Conservation (phyloP, 2,113 vertebrate genomes). For the Pseudorectes ferrugineus region DNA sequence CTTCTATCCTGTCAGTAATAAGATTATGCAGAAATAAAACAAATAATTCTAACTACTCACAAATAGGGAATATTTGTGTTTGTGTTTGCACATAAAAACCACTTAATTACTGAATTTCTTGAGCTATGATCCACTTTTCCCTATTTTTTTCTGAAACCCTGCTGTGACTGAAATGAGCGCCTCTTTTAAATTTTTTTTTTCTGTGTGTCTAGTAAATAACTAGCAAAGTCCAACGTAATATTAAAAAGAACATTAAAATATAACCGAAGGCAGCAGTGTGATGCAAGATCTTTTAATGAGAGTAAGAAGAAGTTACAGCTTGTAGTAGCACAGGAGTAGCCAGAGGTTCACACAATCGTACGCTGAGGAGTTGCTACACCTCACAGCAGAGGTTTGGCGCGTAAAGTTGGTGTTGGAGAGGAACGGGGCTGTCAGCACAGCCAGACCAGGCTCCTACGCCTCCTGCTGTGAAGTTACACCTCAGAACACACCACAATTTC, state of each 20-base stretch:
- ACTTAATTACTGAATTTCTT: neutral
- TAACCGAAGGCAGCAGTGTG: neutral
- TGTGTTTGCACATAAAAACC: neutral
- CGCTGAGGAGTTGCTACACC: neutral
- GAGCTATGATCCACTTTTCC: neutral
- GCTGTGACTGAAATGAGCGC: neutral
- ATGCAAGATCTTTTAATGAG: conserved; percentile 46
- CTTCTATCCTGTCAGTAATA: neutral
- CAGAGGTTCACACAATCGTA: neutral
- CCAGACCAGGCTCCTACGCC: rapidly evolving
- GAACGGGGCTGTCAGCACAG: neutral
- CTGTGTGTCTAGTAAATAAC: rapidly evolving
- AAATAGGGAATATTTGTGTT: neutral
- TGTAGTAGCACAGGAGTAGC: neutral
- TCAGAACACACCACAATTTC: neutral
- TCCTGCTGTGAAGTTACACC: neutral
- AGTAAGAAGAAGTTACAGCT: neutral
- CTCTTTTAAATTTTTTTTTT: neutral
- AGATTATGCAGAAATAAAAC: neutral
- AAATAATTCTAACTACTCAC: neutral
- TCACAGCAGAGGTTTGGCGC: neutral
- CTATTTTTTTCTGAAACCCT: neutral
- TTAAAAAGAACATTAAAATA: neutral
- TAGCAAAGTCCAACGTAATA: rapidly evolving
- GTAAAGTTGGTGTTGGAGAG: rapidly evolving